A percentile compares a stretch with the other conserved stretches of the same genome.
These are phyloP conservation scores for Spilosoma lubricipeda DNA, from an alignment of 2,888 invertebrate species.

Conservation along the genomic window DNA sequence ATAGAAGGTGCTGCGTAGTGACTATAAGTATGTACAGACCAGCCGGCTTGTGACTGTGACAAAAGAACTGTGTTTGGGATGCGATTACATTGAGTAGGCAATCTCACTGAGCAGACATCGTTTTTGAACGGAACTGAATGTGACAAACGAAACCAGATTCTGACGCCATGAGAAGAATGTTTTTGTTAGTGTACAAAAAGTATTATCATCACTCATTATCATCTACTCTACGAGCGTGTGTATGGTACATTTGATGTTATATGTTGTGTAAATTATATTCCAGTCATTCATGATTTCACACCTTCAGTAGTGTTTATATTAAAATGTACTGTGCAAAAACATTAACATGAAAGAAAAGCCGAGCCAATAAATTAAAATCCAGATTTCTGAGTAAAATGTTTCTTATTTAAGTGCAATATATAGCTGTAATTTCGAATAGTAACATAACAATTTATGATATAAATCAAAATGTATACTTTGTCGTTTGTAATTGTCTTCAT, in stretches of 20 bases:
- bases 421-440: constrained; percentile 76
- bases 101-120: constrained; percentile 41
- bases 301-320: constrained; percentile 55
- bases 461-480: constrained; percentile 34
- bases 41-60: constrained; percentile 74
- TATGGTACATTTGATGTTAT: constrained; percentile 41
- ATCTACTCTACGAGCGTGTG: constrained; percentile 41
- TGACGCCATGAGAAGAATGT: constrained; percentile 41
- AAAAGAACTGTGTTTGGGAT: constrained; percentile 62
- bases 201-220: constrained; percentile 48
- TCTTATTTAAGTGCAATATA: constrained; percentile 80
- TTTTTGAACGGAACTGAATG: constrained; percentile 49
- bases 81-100: constrained; percentile 55
- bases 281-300: constrained; percentile 63
- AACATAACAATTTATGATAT: constrained; percentile 43
- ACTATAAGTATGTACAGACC: constrained; percentile 66
- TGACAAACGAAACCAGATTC: constrained; percentile 53
- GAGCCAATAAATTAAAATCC: constrained; percentile 84
- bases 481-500: constrained; percentile 34
- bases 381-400: constrained; percentile 80
- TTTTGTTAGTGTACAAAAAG: constrained; percentile 52
- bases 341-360: constrained; percentile 76
- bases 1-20: constrained; percentile 79
- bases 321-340: constrained; percentile 63
- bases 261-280: constrained; percentile 54